phyloP scores from a whole-genome alignment of 1,140 invertebrate species.

The Drosophila malerkotliana region DNA sequence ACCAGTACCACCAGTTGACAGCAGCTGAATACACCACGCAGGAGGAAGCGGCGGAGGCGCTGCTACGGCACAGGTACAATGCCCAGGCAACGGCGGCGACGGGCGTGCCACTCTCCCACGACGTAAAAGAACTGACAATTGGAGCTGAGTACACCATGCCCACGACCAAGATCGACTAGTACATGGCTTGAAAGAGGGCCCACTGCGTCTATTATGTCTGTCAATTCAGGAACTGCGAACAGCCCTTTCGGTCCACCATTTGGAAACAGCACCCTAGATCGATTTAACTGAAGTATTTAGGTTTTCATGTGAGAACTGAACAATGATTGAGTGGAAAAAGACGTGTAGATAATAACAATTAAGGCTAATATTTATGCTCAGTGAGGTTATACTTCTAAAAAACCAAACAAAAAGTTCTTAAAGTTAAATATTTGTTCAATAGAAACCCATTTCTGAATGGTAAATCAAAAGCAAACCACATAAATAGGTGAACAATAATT shows the following conservation, averaged over 20 bases:
- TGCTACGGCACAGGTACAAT: conserved; percentile 45
- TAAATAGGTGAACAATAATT: conserved; percentile 26
- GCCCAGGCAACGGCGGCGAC: conserved; percentile 16
- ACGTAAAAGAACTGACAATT: conserved; percentile 27
- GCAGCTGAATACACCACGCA: conserved; percentile 42
- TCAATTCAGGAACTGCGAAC: conserved; percentile 52
- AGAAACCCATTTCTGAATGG: conserved; percentile 32
- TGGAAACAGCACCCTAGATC: conserved; percentile 38
- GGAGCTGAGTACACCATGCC: conserved; percentile 72
- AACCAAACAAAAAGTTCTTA: conserved; percentile 42
- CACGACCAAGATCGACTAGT: conserved; percentile 83
- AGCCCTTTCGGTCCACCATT: conserved; percentile 12
- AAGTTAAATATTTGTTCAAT: conserved; percentile 56
- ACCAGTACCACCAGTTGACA: conserved; percentile 53
- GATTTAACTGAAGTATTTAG: conserved; percentile 8
- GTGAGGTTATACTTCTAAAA: conserved; percentile 71
- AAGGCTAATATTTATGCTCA: conserved; percentile 74
- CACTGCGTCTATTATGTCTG: conserved; percentile 44
- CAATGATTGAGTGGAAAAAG: conserved; percentile 9
- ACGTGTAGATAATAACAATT: conserved; percentile 67
- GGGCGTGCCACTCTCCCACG: conserved; percentile 18
- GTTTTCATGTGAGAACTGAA: conserved; percentile 22
- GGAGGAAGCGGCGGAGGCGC: conserved; percentile 27
- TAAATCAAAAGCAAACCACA: conserved; percentile 37
- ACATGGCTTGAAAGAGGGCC: conserved; percentile 37